phyloP scores from a whole-genome alignment of 2,113 vertebrate genomes.

The Pelecanus crispus region DNA sequence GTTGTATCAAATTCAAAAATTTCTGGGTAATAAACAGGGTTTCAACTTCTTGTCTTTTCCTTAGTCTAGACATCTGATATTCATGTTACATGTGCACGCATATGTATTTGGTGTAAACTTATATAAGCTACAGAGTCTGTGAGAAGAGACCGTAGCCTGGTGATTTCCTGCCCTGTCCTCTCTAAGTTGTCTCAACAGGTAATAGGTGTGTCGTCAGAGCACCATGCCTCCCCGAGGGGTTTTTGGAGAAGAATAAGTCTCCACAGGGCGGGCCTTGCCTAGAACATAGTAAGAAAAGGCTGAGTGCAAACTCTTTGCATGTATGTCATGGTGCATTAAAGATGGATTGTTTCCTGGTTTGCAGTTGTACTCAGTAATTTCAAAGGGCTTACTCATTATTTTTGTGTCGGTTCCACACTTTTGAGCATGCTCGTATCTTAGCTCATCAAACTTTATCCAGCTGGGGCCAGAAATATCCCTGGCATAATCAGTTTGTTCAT shows the following conservation, averaged over 20 bases:
- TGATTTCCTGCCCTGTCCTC: neutral
- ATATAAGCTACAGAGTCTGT: neutral
- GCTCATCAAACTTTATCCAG: slow-evolving; percentile 43
- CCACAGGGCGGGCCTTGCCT: neutral
- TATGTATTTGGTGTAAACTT: neutral
- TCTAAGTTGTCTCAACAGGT: neutral
- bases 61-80: neutral
- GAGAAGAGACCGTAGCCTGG: neutral
- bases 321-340: neutral
- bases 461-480: slow-evolving; percentile 39
- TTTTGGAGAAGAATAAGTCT: neutral
- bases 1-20: neutral
- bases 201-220: neutral
- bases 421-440: neutral
- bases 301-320: neutral
- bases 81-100: too few relatives aligned
- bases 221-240: neutral
- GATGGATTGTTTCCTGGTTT: slow-evolving; percentile 12
- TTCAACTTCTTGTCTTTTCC: neutral
- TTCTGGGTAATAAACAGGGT: neutral
- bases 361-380: slow-evolving; percentile 1
- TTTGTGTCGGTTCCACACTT: slow-evolving; percentile 40
- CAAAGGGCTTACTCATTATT: slow-evolving; percentile 35
- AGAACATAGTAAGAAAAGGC: neutral
- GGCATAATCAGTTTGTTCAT: slow-evolving; percentile 18